phyloP scores from a whole-genome alignment of 1,140 invertebrate species.

The Spodoptera frugiperda region DNA sequence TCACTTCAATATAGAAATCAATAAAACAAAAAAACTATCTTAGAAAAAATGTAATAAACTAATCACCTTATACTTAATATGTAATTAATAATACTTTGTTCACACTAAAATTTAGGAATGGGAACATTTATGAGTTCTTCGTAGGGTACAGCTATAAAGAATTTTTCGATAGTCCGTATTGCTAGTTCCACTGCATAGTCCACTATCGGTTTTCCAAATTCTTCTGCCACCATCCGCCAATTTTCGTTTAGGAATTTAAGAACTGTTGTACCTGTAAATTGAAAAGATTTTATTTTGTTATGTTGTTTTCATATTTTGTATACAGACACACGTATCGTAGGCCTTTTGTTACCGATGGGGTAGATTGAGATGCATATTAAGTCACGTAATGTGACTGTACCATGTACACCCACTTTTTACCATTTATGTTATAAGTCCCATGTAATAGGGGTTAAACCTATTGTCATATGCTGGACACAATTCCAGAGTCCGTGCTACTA shows the following conservation, averaged over 20 bases:
- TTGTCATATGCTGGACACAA: no score
- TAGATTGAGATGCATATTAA: no score
- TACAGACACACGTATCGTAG: no score
- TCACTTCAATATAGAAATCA: neutral
- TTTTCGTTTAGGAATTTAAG: conserved; percentile 78
- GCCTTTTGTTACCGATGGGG: no score
- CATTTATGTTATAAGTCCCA: no score
- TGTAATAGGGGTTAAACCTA: no score
- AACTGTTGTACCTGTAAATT: conserved; percentile 72
- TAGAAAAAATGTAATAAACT: conserved; percentile 24
- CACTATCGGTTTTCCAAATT: conserved; percentile 79
- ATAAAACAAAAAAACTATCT: conserved; percentile 28
- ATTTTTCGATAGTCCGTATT: conserved; percentile 74
- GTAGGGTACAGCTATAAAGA: conserved; percentile 74
- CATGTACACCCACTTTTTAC: no score
- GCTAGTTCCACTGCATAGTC: conserved; percentile 78
- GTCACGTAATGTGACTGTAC: no score
- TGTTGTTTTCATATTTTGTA: no score
- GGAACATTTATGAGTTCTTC: conserved; percentile 76
- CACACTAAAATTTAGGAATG: conserved; percentile 54
- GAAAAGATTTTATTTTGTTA: conserved; percentile 4
- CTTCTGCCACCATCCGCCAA: conserved; percentile 75
- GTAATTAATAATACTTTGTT: neutral
- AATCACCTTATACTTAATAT: conserved; percentile 14
- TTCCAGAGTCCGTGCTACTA: no score